Evolutionary conservation across 2,888 invertebrate genomes (phyloP).

Genomic region (Candidula unifasciata): DNA sequence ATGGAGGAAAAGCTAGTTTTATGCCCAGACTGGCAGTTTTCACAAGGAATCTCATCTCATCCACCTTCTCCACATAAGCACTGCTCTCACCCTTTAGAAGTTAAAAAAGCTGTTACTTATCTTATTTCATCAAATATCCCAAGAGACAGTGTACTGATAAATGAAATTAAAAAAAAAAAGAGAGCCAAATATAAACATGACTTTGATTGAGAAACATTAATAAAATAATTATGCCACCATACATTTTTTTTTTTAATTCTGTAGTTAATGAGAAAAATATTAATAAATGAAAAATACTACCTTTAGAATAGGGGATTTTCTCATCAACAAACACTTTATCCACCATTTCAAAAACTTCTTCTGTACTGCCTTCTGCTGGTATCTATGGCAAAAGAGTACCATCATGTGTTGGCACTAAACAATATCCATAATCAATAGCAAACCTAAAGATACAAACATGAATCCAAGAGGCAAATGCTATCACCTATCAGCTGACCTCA

Average conservation of each 20-base stretch:
- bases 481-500: too few relatives aligned
- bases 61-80: too few relatives aligned
- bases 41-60: too few relatives aligned
- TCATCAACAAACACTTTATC: slow-evolving; percentile 63
- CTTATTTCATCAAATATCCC: neutral
- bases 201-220: neutral
- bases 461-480: too few relatives aligned
- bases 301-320: slow-evolving; percentile 51
- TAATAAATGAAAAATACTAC: slow-evolving; percentile 24
- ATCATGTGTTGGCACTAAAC: neutral
- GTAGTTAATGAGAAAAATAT: neutral
- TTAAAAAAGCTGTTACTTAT: too few relatives aligned
- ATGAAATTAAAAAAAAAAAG: neutral
- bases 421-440: too few relatives aligned
- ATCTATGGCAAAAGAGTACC: slow-evolving; percentile 57
- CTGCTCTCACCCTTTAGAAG: too few relatives aligned
- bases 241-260: neutral
- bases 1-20: too few relatives aligned
- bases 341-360: slow-evolving; percentile 69
- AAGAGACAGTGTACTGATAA: neutral
- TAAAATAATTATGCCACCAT: neutral
- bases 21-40: too few relatives aligned
- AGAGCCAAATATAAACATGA: neutral
- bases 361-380: slow-evolving; percentile 64
- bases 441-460: too few relatives aligned